A percentile compares a stretch with the other conserved stretches of the same genome.
Conservation (phyloP, 2,888 invertebrate species). For the Athalia circularis region DNA sequence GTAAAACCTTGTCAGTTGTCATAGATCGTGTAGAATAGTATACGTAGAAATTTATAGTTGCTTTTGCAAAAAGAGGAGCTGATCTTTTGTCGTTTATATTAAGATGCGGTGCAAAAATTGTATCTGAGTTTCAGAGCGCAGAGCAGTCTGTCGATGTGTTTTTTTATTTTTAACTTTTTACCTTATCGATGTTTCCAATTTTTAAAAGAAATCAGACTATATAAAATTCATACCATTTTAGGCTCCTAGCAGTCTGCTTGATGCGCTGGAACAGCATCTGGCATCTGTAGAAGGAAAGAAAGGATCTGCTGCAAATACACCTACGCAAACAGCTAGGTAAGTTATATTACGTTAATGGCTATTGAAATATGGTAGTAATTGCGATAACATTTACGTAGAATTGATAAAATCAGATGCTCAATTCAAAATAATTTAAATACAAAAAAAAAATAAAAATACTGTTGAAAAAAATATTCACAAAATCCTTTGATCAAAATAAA, state of each 20-base stretch:
- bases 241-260: slow-evolving; percentile 97
- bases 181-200: neutral
- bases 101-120: neutral
- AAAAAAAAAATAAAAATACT: neutral
- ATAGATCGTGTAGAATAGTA: slow-evolving; percentile 40
- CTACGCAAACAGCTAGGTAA: slow-evolving; percentile 90
- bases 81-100: neutral
- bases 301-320: slow-evolving; percentile 89
- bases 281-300: slow-evolving; percentile 95
- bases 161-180: neutral
- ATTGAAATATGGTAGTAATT: neutral
- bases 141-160: neutral
- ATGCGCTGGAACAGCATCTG: slow-evolving; percentile 97
- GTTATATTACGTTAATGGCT: slow-evolving; percentile 42
- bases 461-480: neutral
- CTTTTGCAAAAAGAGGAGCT: slow-evolving; percentile 2
- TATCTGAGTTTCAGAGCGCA: neutral
- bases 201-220: neutral
- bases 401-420: neutral
- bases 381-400: slow-evolving; percentile 29
- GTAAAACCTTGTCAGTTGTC: slow-evolving; percentile 41
- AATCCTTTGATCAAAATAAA: neutral
- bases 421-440: slow-evolving; percentile 3
- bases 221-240: slow-evolving; percentile 49
- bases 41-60: slow-evolving; percentile 5